Evolutionary conservation across 2,888 invertebrate species (phyloP), one percentile per base, ranked within the genome.

Genomic region (Parnassius apollo): DNA sequence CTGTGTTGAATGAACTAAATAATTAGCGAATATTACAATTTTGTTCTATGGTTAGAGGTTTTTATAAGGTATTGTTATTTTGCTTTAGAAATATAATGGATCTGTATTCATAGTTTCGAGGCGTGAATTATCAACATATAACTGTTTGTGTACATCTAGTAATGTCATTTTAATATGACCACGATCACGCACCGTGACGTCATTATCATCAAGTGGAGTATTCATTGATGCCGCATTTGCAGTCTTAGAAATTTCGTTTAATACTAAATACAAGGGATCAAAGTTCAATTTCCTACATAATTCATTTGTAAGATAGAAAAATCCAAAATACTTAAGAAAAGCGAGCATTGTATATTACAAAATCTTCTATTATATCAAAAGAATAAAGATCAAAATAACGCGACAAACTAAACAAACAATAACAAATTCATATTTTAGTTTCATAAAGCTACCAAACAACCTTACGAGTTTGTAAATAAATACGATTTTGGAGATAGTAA

Each of bases 141-240:
- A 85, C 85, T 79, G 86, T 87, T 82, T 77, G 18, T 71, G 73
- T 78, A 78, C 74, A 75, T 75, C 75, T 77, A 82, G 86, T 89
- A 90, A 91, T 91, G 90, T 88, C 81, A 86, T 91, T 91, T 91
- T 91, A 91, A 91, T 90, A 87, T 72, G 77, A 76, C 74, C 71
- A 72, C 72, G 76, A 71, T 79, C 82, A 83, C 77, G 67, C 66
- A 86, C 78, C 91, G 82, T 88, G 88, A 88, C 89, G 87, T 88
- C 88, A 88, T 90, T 88, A 89, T 75, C 81, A 75, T 76, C 79
- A 76, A 75, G 72, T 64, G 63, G 52, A 56, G 25, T 64, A 57
- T 55, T 66, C 71, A 66, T 65, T 45, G 62, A 50, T 57, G 59
- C 42, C 53, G 22, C 10, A 62, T 59, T 59, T 61, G 48, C 48